Percentiles rank a stretch among this genome's conserved stretches.
phyloP scores from a whole-genome alignment of 2,797 vertebrate genomes.

The Ceryle rudis region DNA sequence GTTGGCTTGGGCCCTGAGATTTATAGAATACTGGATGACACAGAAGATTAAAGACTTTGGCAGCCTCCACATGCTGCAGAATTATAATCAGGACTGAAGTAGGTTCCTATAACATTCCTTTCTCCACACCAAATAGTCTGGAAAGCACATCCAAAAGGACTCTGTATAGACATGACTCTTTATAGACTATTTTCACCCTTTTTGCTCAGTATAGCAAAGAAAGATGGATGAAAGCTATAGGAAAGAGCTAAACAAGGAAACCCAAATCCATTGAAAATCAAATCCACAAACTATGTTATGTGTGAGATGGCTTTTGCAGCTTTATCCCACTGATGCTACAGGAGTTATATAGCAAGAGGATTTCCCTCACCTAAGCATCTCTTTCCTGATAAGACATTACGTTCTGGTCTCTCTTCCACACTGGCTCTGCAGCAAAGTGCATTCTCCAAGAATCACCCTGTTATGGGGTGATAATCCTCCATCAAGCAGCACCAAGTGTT shows the following conservation, averaged over 20 bases:
- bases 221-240: background rate
- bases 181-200: background rate
- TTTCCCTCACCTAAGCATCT: background rate
- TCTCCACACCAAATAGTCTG: background rate
- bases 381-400: background rate
- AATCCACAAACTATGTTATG: background rate
- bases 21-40: background rate
- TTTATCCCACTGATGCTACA: background rate
- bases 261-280: background rate
- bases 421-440: background rate
- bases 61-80: background rate
- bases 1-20: background rate
- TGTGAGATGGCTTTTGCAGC: rapidly evolving
- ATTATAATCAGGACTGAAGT: background rate
- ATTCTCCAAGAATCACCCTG: background rate
- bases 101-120: background rate
- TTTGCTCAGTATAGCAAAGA: background rate
- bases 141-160: background rate
- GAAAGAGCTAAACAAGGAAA: background rate
- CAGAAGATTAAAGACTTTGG: background rate
- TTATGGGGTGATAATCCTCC: conserved; percentile 39
- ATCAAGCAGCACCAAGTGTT: background rate
- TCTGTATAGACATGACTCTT: background rate
- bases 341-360: background rate
- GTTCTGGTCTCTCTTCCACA: background rate